These are phyloP conservation scores for Stratiomys singularior DNA, from an alignment of 2,888 invertebrate species.

Conservation along the genomic window DNA sequence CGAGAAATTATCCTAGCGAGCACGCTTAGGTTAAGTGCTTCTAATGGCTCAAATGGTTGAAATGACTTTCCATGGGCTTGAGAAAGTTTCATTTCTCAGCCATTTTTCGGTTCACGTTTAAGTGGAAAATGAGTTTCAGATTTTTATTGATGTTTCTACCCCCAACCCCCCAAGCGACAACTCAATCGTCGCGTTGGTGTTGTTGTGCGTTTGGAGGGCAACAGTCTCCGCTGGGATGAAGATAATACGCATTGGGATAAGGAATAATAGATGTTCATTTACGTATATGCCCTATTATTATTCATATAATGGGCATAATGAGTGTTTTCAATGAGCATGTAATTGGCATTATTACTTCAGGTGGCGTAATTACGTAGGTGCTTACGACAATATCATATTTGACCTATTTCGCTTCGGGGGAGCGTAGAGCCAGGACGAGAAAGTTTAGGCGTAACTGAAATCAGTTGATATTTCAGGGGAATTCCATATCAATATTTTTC, in stretches of 20 bases:
- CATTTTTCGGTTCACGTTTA: slow-evolving; percentile 44
- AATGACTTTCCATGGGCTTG: slow-evolving; percentile 39
- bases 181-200: too few relatives aligned
- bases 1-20: slow-evolving; percentile 39
- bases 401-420: slow-evolving; percentile 18
- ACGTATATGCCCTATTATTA: slow-evolving; percentile 4
- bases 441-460: not conserved
- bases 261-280: slow-evolving; percentile 29
- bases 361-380: slow-evolving; percentile 1
- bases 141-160: slow-evolving; percentile 40
- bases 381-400: slow-evolving; percentile 13
- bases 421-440: not conserved
- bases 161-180: not conserved
- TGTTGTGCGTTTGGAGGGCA: not conserved
- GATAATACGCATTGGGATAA: slow-evolving; percentile 25
- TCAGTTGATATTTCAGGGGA: too few relatives aligned
- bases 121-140: slow-evolving; percentile 46
- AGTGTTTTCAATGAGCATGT: slow-evolving; percentile 42
- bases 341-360: slow-evolving; percentile 37
- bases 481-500: too few relatives aligned
- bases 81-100: slow-evolving; percentile 36
- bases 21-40: slow-evolving; percentile 41
- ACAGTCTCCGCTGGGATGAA: not conserved
- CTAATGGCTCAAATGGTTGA: slow-evolving; percentile 43
- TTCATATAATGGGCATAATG: slow-evolving; percentile 29